phyloP scores from a whole-genome alignment of 2,797 vertebrate genomes.

The Xyrichtys novacula region DNA sequence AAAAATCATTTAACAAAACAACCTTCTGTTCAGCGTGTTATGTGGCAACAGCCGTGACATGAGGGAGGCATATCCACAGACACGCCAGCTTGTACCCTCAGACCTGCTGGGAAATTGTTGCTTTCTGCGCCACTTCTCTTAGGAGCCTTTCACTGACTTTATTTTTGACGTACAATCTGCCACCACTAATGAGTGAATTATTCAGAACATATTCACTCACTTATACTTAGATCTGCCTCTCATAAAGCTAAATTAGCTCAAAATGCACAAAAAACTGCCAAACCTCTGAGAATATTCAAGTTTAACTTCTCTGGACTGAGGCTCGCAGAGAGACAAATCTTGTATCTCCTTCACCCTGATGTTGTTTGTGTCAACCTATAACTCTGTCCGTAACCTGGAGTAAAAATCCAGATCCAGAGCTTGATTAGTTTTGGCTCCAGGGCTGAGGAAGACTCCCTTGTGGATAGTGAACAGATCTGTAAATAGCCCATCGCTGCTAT shows the following conservation, averaged over 20 bases:
- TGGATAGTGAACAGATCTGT: conserved; percentile 1
- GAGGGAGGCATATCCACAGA: conserved; percentile 43
- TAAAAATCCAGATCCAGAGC: not conserved
- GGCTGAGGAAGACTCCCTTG: conserved; percentile 5
- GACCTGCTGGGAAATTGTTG: conserved; percentile 39
- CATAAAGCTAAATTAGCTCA: not conserved
- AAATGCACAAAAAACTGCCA: not conserved
- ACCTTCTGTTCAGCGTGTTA: conserved; percentile 43
- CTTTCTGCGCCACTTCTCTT: conserved; percentile 42
- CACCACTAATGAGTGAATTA: conserved; percentile 22
- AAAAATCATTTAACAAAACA: conserved; percentile 32
- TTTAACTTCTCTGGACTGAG: not conserved
- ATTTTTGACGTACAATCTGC: conserved; percentile 31
- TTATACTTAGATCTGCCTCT: not conserved
- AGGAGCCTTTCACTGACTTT: conserved; percentile 28
- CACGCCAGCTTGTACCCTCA: conserved; percentile 42
- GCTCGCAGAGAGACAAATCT: conserved; percentile 1
- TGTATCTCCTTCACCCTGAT: conserved; percentile 1
- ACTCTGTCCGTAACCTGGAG: not conserved
- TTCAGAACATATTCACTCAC: conserved; percentile 5
- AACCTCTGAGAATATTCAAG: conserved; percentile 7
- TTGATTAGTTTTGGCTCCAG: conserved; percentile 2
- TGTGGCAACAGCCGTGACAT: conserved; percentile 39
- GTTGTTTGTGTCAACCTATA: not conserved
- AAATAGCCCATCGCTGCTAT: not conserved